Evolutionary conservation across 2,888 invertebrate species (phyloP).

Genomic region (Xestia ashworthii): DNA sequence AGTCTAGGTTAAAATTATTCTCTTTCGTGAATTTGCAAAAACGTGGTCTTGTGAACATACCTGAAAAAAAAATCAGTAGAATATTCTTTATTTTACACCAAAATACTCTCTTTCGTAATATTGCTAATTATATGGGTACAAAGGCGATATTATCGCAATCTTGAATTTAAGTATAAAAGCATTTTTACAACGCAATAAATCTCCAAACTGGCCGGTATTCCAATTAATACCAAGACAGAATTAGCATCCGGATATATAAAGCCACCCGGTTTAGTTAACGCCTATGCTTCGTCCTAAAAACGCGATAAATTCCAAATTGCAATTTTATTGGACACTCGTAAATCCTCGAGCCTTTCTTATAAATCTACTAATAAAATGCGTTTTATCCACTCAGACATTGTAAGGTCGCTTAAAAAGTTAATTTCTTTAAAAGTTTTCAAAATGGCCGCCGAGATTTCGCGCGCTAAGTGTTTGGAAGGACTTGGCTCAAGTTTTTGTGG

Average conservation of each 20-base stretch:
- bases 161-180: constrained; percentile 33
- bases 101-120: not conserved
- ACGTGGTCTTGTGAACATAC: not conserved
- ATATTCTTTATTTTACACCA: not conserved
- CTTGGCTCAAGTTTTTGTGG: constrained; percentile 44
- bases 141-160: not conserved
- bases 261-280: constrained; percentile 33
- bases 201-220: constrained; percentile 27
- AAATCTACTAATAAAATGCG: constrained; percentile 73
- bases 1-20: not conserved
- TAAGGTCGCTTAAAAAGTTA: constrained; percentile 64
- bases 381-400: constrained; percentile 63
- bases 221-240: constrained; percentile 57
- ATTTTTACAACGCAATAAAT: constrained; percentile 52
- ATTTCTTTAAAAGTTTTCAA: constrained; percentile 65
- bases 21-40: not conserved
- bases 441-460: constrained; percentile 46
- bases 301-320: constrained; percentile 65
- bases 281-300: constrained; percentile 42
- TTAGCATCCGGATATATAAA: constrained; percentile 59
- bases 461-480: constrained; percentile 37
- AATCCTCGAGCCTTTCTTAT: constrained; percentile 63
- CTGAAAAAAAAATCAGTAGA: not conserved
- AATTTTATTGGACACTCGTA: constrained; percentile 71
- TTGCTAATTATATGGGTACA: not conserved